Base-by-base conservation (phyloP, 2,888 invertebrate genomes). In the Ptychoptera contaminata region DNA sequence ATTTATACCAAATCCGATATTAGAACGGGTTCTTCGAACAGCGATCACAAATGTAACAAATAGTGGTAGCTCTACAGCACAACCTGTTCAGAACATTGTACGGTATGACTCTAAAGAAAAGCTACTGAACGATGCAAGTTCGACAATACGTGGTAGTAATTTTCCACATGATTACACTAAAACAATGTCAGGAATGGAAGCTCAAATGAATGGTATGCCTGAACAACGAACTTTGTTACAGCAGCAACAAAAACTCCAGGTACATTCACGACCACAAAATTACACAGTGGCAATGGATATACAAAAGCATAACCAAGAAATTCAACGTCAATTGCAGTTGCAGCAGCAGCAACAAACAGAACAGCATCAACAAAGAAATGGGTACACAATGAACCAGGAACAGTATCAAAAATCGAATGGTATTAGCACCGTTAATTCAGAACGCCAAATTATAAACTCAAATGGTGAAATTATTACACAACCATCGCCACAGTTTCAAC, bases 1-100 rank as follows among this genome's bases (percentile, higher is more conserved):
- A 53, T 88, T 87, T 56, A 87, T 90, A 56, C 88, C 90, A 0
- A 91, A 91, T 67, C 91, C 90, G 1, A 87, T 91, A 47, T 65
- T 91, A 51, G 88, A 91, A 60, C 71, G 90, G 46, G 88, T 91
- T 0, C 63, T 90, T 15, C 74, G 88, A 49, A 84, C 84, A 0
- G 86, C 87, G 0, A 23, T 23, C 23, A 23, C 23, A 23, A 78
- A 82, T 42, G 61, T 59, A 38, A 60, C 41, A 6, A 36, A 31
- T 34, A 47, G 46, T 9, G 46, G 37, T 65, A 59, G 58, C 29
- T 2, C 9, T 8, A 16, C 12, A 16, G 16, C 12, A 16, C 52
- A 51, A 6, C 50, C 40, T 12, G 16, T 16, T 10, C 29, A 29
- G 29, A n/a, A 16, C 9, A 29, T n/a, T 12, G 8, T 23, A 12